Base-by-base conservation (phyloP, 2,888 invertebrate species). In the Epinotia nisella region DNA sequence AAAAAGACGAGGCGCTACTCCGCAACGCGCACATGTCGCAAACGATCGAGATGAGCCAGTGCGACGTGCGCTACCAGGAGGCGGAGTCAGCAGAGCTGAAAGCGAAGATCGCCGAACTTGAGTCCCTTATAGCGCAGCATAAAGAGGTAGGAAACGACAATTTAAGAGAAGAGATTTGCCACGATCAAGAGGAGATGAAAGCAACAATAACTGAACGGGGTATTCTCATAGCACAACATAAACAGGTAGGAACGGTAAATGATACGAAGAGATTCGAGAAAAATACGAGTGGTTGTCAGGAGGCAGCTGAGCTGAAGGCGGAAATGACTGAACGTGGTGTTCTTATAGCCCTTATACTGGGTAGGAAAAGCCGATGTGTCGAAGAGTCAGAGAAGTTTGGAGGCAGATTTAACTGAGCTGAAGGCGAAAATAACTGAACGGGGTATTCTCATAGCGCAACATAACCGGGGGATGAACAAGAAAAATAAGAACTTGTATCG, bases 21-120 rank as follows among this genome's bases (percentile, higher is more conserved):
- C 94, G 97, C 62, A 97, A 97, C 85, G 97, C 97, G 1, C 96
- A 97, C 89, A 96, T 97, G 80, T 97, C 97, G 0, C 97, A 97
- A 85, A 96, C 96, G 76, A 95, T 96, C 80, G 97, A 97, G 86
- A 94, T 97, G 82, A 95, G 96, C 1, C 96, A 95, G 81, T 96
- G 97, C 81, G 95, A 97, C 79, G 95, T 96, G 84, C 94, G 96
- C 21, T 94, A 95, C 76, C 96, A 96, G 80, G 95, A 96, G 84
- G 85, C 87, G 0, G 96, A 96, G 84, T 94, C 95, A 71, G 85
- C 87, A 1, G 96, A 96, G 10, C 83, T 96, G 45, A 93, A 94
- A 78, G 92, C 85, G 71, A 95, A 94, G 86, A 86, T 96, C 13
- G 85, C 90, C 0, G 91, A 90, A 53, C 82, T 95, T 74, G 96